These are phyloP conservation scores for Xiphophorus birchmanni DNA, from an alignment of 2,797 vertebrate genomes.

Conservation along the genomic window DNA sequence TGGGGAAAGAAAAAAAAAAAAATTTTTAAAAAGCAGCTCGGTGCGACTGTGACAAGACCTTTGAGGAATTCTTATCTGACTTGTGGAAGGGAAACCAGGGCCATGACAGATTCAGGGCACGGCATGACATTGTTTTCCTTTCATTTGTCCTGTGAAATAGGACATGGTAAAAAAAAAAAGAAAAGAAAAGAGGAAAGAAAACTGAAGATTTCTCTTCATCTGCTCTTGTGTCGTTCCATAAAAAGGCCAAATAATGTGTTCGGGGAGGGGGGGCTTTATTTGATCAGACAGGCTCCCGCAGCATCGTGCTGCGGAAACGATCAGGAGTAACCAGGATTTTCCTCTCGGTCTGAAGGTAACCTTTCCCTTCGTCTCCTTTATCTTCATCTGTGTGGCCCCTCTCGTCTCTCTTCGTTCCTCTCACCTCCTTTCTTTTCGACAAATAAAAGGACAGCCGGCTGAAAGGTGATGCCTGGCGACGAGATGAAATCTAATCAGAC, in stretches of 20 bases:
- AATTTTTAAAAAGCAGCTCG: not conserved
- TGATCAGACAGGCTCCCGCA: slow-evolving; percentile 18
- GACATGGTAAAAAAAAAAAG: slow-evolving; percentile 49
- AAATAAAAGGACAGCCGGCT: slow-evolving; percentile 43
- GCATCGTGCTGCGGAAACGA: slow-evolving; percentile 16
- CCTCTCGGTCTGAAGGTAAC: slow-evolving; percentile 61
- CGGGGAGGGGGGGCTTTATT: slow-evolving; percentile 22
- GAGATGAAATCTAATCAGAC: slow-evolving; percentile 60
- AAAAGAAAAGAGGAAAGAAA: slow-evolving; percentile 1
- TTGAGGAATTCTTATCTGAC: slow-evolving; percentile 61
- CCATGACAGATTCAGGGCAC: slow-evolving; percentile 76
- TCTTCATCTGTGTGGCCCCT: slow-evolving; percentile 34
- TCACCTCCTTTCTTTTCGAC: not conserved
- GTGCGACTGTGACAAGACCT: slow-evolving; percentile 49
- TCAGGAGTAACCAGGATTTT: slow-evolving; percentile 20
- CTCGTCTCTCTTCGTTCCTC: slow-evolving; percentile 35
- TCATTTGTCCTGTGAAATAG: slow-evolving; percentile 64
- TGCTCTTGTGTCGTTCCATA: slow-evolving; percentile 47
- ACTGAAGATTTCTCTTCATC: slow-evolving; percentile 43
- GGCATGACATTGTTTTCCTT: slow-evolving; percentile 32
- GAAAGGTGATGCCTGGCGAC: slow-evolving; percentile 42
- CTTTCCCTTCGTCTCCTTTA: slow-evolving; percentile 51
- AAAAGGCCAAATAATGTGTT: slow-evolving; percentile 50
- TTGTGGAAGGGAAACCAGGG: slow-evolving; percentile 38
- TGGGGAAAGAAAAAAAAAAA: not conserved